Conservation (phyloP, 2,797 vertebrate species). For the Falco cherrug region DNA sequence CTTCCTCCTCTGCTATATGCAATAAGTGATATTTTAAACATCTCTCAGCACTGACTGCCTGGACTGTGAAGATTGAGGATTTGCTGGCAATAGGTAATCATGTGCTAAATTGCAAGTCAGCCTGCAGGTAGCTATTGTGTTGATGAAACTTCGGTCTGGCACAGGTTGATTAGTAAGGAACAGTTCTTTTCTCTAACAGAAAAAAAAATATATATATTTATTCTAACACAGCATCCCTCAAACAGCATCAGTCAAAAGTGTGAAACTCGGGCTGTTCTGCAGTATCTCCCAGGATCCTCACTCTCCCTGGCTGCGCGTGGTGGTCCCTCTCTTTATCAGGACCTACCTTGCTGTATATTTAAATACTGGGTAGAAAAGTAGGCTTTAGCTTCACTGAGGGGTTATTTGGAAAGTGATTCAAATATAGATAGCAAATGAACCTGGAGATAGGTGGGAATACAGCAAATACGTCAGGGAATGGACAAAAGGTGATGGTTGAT, state of each 20-base stretch:
- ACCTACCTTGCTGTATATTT: background rate
- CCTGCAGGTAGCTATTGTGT: background rate
- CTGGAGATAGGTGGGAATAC: background rate
- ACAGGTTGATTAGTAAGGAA: background rate
- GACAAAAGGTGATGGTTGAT: background rate
- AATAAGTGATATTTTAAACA: background rate
- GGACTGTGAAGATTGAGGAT: background rate
- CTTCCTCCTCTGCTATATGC: background rate
- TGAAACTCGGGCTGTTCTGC: background rate
- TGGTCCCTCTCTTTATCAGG: background rate
- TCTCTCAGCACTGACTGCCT: background rate
- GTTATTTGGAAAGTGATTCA: background rate
- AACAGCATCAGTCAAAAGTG: background rate
- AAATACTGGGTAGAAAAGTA: background rate
- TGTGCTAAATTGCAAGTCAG: conserved; percentile 9
- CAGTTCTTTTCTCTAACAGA: background rate
- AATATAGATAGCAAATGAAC: background rate
- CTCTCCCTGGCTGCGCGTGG: background rate
- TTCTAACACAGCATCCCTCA: background rate
- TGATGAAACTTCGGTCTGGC: conserved; percentile 10
- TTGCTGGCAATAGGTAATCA: conserved; percentile 15
- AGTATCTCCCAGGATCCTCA: background rate
- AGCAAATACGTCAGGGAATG: background rate
- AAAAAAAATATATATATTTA: background rate
- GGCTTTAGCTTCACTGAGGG: background rate